Evolutionary conservation across 2,797 vertebrate species (phyloP), one percentile per base, ranked within the genome.

Genomic region (Scolopax rusticola): DNA sequence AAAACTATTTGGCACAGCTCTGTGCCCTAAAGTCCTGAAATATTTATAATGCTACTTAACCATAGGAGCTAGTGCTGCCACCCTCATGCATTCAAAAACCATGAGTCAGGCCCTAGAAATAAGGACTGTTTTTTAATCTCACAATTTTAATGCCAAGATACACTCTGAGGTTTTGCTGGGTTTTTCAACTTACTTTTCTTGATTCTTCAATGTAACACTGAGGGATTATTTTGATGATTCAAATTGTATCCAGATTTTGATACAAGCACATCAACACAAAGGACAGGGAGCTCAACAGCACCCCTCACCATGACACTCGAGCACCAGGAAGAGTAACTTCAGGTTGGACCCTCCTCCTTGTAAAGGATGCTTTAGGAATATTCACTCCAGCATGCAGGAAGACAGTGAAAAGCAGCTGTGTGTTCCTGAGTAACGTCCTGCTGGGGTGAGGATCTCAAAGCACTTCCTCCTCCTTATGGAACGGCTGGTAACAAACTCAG

Each of bases 101-200:
- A 57, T 90, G 93, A 97, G 88, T 96, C 93, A 97, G 70, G 74
- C 59, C 67, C 87, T 64, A 87, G 91, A 95, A 95, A 95, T 94
- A 93, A 89, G 88, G 14, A 89, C 51, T 27, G 75, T 24, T 90
- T 93, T 91, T 94, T 89, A 84, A 95, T 93, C 83, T 94, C 85
- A 91, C 1, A 0, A 20, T 71, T 79, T 88, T 84, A 88, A 70
- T 90, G 94, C 93, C 95, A 96, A 90, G 64, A 87, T 87, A 95
- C 61, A 93, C 61, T 89, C 53, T 53, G 77, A 93, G 59, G 74
- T 84, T 94, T 89, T 2, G 0, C 17, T 84, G 68, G 41, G n/a
- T 68, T 95, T 93, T 93, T 80, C 50, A 83, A 5, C 6, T 50
- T 47, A 53, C 43, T 86, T 94, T 77, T 90, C 75, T 60, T 84